Evolutionary conservation across 1,140 invertebrate species (phyloP), one percentile per base, ranked within the genome.

Genomic region (Pseudomyrmex flavicornis): DNA sequence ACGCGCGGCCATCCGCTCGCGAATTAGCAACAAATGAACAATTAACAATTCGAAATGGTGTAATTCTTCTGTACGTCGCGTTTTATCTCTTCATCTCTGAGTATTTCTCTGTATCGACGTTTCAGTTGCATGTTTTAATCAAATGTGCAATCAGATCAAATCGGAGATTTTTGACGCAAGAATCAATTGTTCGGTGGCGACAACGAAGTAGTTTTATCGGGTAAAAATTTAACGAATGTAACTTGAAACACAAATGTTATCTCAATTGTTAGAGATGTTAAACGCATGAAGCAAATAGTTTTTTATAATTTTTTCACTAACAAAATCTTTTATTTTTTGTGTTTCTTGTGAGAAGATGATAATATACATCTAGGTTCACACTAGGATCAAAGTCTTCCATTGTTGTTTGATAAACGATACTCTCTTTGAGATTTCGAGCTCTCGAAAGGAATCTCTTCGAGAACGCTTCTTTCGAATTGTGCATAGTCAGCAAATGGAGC

Each of bases 41-140:
- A 70, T 59, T 79, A 79, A 59, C 76, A 59, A 59, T 12, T 46
- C 22, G 12, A 13, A 79, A 80, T 61, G 20, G 35, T 35, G 20
- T 61, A 80, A 80, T 80, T n/a, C 22, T 66, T 35, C 66, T 26
- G 44, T 26, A 10, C 44, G 10, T n/a, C 20, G 44, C 15, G 66
- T 61, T 80, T 80, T 72, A 80, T 80, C 17, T 7, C 5, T 35
- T 35, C 1, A 35, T 35, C 35, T 7, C 9, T 44, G 65, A 50
- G 15, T 50, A 59, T 72, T 50, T 35, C 35, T 17, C 66, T 61
- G 10, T 15, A 10, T 72, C 44, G 15, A 72, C n/a, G 44, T 59
- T 66, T 46, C 48, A 69, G 20, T 58, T 70, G 12, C 26, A 48
- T 59, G 54, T 59, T 35, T 35, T 80, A 80, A 80, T 80, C 59